Base-by-base conservation (phyloP, 1,140 invertebrate species). In the Drosophila prosaltans region DNA sequence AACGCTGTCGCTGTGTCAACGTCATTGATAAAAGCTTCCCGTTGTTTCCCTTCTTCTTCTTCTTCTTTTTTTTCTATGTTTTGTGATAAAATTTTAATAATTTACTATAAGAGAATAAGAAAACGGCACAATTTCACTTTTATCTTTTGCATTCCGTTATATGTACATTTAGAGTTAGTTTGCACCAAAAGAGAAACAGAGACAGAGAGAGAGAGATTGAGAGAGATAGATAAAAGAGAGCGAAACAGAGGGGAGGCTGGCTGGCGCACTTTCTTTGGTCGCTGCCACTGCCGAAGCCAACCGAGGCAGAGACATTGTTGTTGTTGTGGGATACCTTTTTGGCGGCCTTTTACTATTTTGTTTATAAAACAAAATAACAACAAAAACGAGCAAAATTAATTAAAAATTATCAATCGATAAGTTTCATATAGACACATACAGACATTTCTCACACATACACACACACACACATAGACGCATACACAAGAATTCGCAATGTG, bases 71-170 rank as follows among this genome's bases (percentile, higher is more conserved):
- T 36, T 64, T 24, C 40, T 67, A 67, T 63, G 64, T 54, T 58
- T 74, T 67, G 48, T 41, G 43, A 55, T 62, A 41, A 41, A 59
- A 85, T 85, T 85, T 85, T 62, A 85, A 85, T 81, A 81, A 72
- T 70, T 65, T 65, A 74, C 71, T 70, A 69, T 40, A 65, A 48
- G 39, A 68, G 69, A 72, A 71, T 36, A 39, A 39, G 57, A 66
- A 84, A 72, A 65, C n/a, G 10, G 45, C 61, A 54, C 32, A 82
- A 88, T 86, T 86, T 86, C 83, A 88, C 80, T 86, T 86, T 79
- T 83, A 61, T 81, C 71, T 83, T 78, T 80, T 36, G 54, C 69
- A 70, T 73, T 59, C 54, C 62, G 65, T 61, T 43, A 74, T 30
- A n/a, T n/a, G n/a, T n/a, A 51, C 68, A 71, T 54, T 59, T 36